Base-by-base conservation (phyloP, 1,140 invertebrate genomes). In the Phymastichus coffea region DNA sequence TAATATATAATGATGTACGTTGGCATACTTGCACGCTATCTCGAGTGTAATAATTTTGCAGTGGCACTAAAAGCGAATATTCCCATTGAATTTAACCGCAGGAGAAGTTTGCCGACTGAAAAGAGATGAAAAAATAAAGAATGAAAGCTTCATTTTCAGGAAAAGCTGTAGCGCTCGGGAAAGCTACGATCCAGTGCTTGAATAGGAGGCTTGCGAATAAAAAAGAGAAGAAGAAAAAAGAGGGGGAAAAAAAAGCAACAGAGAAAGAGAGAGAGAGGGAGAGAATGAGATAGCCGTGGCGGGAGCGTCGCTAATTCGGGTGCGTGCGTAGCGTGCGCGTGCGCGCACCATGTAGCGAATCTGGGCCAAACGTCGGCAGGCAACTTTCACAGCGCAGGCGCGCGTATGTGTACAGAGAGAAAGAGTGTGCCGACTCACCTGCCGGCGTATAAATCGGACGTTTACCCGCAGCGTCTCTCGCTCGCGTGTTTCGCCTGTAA, bases 331-430 rank as follows among this genome's bases (percentile, higher is more conserved):
- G 12, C 10, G 17, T 10, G 19, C 22, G 15, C 23, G 1, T 17
- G 52, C 6, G 12, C 9, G 9, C n/a, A 20, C 25, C 28, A 17
- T 14, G n/a, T 4, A 15, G 10, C 25, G 22, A 59, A 59, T 52
- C 48, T 59, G 57, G 57, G 57, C 48, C 57, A 59, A 59, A 58
- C 26, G 38, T 41, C 47, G 20, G 52, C 22, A 37, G 20, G 28
- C n/a, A n/a, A 37, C 38, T 26, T 14, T 12, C 19, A 52, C 25
- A 43, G 25, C 51, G 20, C 14, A 22, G 23, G 7, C 6, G 41
- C 41, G 26, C 26, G 14, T 3, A 47, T 20, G 10, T 19, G 22
- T 49, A 49, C 20, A 20, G 19, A 49, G 4, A 20, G 35, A n/a
- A n/a, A n/a, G n/a, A n/a, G n/a, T n/a, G n/a, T n/a, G n/a, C n/a